Conservation (phyloP, 1,140 invertebrate species). For the Drosophila arizonae region DNA sequence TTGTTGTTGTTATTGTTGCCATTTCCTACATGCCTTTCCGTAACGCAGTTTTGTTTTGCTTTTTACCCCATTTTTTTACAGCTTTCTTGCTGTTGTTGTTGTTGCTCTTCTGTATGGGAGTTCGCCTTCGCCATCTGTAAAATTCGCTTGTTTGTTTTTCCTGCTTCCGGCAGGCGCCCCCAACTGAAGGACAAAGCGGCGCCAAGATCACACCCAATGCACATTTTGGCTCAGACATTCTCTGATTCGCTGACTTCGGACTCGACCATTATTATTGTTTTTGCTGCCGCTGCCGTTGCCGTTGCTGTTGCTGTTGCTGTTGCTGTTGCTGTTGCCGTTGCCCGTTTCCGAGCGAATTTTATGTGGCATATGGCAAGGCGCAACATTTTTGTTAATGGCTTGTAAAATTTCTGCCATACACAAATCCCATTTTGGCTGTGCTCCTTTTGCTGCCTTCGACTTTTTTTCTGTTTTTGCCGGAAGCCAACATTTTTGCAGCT, state of each 20-base stretch:
- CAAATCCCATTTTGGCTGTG: slow-evolving; percentile 57
- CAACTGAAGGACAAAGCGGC: slow-evolving; percentile 48
- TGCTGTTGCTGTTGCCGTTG: slow-evolving; percentile 12
- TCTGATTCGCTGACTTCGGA: background rate
- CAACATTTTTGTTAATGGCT: slow-evolving; percentile 80
- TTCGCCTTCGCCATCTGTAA: slow-evolving; percentile 44
- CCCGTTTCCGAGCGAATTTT: slow-evolving; percentile 52
- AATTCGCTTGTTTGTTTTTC: slow-evolving; percentile 73
- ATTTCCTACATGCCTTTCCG: slow-evolving; percentile 69
- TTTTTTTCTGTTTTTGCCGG: slow-evolving; percentile 52
- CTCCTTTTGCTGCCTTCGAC: slow-evolving; percentile 28
- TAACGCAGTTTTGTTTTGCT: slow-evolving; percentile 53
- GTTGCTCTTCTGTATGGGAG: background rate
- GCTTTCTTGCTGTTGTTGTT: slow-evolving; percentile 13
- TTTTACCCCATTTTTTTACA: slow-evolving; percentile 26
- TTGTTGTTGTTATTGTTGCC: slow-evolving; percentile 33
- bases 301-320: background rate
- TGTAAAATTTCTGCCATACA: slow-evolving; percentile 70
- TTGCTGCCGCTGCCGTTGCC: slow-evolving; percentile 3
- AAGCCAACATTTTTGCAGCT: slow-evolving; percentile 39
- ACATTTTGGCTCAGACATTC: slow-evolving; percentile 68
- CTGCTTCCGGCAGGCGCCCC: slow-evolving; percentile 60
- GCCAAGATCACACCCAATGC: slow-evolving; percentile 72
- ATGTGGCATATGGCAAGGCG: slow-evolving; percentile 77
- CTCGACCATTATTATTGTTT: slow-evolving; percentile 18